A percentile compares a stretch with the other conserved stretches of the same genome.
Conservation (phyloP, 1,140 invertebrate genomes). For the Dendroctonus ponderosae region DNA sequence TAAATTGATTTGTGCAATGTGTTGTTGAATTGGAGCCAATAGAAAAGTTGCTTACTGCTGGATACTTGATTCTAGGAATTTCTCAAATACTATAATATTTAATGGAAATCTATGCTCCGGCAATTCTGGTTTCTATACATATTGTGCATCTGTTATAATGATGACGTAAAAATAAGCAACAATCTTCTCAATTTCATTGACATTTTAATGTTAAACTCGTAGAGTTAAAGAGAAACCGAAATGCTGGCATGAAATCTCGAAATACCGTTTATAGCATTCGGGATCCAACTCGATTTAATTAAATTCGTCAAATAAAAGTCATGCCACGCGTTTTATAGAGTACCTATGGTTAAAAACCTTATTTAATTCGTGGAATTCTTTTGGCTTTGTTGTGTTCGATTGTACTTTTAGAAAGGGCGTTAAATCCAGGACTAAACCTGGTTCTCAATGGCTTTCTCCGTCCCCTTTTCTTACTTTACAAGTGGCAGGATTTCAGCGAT, state of each 20-base stretch:
- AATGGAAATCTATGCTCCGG: no score
- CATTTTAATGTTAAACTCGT: no score
- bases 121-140: no score
- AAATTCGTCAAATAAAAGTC: slow-evolving; percentile 28
- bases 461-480: slow-evolving; percentile 31
- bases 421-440: slow-evolving; percentile 33
- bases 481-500: slow-evolving; percentile 32
- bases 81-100: no score
- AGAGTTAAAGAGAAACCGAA: no score
- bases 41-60: no score
- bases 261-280: neutral
- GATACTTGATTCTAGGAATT: no score
- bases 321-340: slow-evolving; percentile 19
- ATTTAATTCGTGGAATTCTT: slow-evolving; percentile 32
- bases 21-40: no score
- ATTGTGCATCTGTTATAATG: no score
- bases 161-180: no score
- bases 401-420: slow-evolving; percentile 32
- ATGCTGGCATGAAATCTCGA: neutral
- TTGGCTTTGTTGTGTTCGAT: slow-evolving; percentile 31
- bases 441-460: slow-evolving; percentile 28
- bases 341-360: slow-evolving; percentile 27
- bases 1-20: no score
- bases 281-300: slow-evolving; percentile 15
- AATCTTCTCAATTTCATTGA: no score